Base-by-base conservation (phyloP, 2,797 vertebrate genomes). In the Pogonophryne albipinna region DNA sequence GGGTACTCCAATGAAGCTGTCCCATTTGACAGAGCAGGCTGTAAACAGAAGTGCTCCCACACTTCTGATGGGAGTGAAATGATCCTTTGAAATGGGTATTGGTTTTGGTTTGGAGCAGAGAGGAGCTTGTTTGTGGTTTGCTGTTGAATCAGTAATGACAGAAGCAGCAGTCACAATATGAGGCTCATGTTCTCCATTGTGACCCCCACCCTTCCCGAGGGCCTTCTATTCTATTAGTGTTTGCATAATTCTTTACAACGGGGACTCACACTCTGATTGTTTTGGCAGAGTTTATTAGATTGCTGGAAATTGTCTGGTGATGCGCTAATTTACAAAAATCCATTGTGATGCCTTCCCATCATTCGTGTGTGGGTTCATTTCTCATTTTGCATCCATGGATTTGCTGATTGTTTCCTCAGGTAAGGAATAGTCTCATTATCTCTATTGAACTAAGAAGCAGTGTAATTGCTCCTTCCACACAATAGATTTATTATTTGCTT, bases 101-200 rank as follows among this genome's bases (percentile, higher is more conserved):
- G 27, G 23, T 2, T 2, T 63, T 45, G 41, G 9, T 47, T 34
- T 16, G 13, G n/a, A 34, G 52, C 19, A 47, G 45, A 27, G 10
- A 41, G 51, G 52, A 19, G 20, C 3, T 2, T 70, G 71, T 45
- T 47, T 76, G 19, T 57, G 71, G 27, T 68, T 34, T 61, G 45
- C 19, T 55, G 56, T 8, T 62, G 46, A 59, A 34, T 52, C 27
- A 57, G 45, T 49, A 56, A 63, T 47, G 64, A 19, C 50, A 50
- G 55, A 19, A 20, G 41, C 51, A 38, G 60, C 51, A 51, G 73
- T 68, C 63, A 45, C 49, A 52, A 23, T 31, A 56, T 41, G 27
- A 27, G 60, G 60, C 42, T 74, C 79, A 70, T 63, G 58, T 70
- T 78, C 72, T 68, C 50, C 44, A 64, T 70, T 65, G 45, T 80